phyloP scores from a whole-genome alignment of 2,888 invertebrate species.

The Capitulum mitella region DNA sequence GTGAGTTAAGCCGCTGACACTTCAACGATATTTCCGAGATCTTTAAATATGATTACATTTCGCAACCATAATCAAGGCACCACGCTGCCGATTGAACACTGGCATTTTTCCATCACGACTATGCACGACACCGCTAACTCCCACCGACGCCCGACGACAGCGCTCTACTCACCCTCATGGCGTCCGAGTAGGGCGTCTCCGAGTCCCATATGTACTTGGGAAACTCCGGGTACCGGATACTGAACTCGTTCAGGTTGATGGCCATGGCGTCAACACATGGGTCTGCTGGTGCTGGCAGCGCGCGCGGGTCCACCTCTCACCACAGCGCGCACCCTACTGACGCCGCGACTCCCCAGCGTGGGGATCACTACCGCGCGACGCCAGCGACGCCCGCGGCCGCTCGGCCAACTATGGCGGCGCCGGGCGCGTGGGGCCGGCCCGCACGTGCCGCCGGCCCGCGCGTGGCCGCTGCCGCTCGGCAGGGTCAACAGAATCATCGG shows the following conservation, averaged over 20 bases:
- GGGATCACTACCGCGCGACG: slow-evolving; percentile 14
- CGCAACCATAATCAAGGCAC: too few species aligned
- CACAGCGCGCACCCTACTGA: not conserved
- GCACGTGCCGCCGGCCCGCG: not conserved
- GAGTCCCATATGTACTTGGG: slow-evolving; percentile 18
- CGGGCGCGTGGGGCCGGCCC: not conserved
- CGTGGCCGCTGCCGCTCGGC: not conserved
- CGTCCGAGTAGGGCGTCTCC: not conserved
- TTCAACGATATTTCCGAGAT: too few species aligned
- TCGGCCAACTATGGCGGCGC: not conserved
- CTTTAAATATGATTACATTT: too few species aligned
- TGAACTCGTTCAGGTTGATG: slow-evolving; percentile 2
- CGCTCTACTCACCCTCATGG: not conserved
- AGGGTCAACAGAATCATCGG: not conserved
- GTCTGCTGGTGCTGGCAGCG: not conserved
- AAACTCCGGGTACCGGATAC: slow-evolving; percentile 6
- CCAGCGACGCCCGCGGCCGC: not conserved
- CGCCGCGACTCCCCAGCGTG: not conserved
- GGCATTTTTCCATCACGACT: too few species aligned
- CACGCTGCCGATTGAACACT: too few species aligned
- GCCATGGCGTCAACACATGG: slow-evolving; percentile 19
- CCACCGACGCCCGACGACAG: too few species aligned
- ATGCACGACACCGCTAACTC: too few species aligned
- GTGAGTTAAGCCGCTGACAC: too few species aligned
- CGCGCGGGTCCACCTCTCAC: not conserved